Conservation (phyloP, 2,113 vertebrate genomes). For the Apodemus sylvaticus region DNA sequence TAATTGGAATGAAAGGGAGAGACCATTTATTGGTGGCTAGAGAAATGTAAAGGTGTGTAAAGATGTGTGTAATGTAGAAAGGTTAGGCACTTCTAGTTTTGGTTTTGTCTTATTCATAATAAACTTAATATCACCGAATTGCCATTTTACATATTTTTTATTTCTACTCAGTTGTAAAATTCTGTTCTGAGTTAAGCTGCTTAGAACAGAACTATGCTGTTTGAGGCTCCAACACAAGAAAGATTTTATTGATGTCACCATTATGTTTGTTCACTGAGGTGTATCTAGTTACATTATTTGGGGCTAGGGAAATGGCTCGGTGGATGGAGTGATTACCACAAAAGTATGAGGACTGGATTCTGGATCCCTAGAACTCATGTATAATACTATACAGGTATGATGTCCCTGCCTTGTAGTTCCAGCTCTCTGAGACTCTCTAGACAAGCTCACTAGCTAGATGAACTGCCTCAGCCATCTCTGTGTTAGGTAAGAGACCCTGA, state of each 20-base stretch:
- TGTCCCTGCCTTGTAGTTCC: background rate
- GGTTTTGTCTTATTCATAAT: background rate
- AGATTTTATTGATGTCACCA: background rate
- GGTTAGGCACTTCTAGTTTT: background rate
- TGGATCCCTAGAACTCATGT: background rate
- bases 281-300: background rate
- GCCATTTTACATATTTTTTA: background rate
- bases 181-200: constrained; percentile 19
- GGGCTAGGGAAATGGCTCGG: background rate
- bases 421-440: background rate
- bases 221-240: background rate
- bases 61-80: background rate
- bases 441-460: background rate
- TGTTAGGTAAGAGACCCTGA: background rate
- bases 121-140: background rate
- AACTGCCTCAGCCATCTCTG: background rate
- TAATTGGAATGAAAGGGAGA: background rate
- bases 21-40: background rate
- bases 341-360: background rate
- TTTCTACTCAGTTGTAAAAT: background rate
- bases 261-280: background rate
- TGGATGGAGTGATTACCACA: background rate
- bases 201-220: background rate
- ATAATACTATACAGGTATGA: background rate
- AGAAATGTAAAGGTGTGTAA: background rate